Evolutionary conservation across 2,113 vertebrate species (phyloP).

Genomic region (Genyomyrus donnyi): DNA sequence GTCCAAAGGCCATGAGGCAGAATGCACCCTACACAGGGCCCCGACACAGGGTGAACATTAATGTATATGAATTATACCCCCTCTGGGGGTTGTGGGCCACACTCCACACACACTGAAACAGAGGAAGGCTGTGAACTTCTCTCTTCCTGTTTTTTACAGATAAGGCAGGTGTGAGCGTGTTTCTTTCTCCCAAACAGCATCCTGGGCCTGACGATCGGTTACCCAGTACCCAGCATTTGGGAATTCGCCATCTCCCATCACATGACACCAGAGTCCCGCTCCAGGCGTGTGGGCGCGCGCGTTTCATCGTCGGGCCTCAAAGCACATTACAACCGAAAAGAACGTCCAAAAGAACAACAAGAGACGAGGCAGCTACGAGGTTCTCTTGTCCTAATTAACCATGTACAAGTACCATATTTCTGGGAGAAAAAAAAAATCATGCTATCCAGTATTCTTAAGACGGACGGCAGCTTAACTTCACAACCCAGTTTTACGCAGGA

Average conservation of each 20-base stretch:
- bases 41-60: neutral
- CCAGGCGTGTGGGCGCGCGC: conserved; percentile 37
- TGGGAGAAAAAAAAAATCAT: conserved; percentile 42
- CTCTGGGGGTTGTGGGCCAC: neutral
- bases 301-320: conserved; percentile 59
- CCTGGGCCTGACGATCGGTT: neutral
- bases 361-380: conserved; percentile 52
- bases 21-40: neutral
- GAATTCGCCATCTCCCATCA: neutral
- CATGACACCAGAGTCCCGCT: neutral
- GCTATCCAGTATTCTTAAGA: conserved; percentile 54
- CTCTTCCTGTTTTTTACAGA: neutral
- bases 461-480: conserved; percentile 55
- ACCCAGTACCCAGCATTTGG: neutral
- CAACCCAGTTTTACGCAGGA: conserved; percentile 62
- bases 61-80: neutral
- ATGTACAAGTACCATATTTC: conserved; percentile 58
- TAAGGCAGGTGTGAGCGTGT: neutral
- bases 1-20: neutral
- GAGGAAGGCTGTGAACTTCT: neutral
- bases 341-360: conserved; percentile 55
- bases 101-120: neutral
- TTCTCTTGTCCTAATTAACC: conserved; percentile 70
- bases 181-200: neutral
- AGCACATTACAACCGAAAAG: conserved; percentile 52